Conservation (phyloP, 2,797 vertebrate genomes). For the Phaenicophaeus curvirostris region DNA sequence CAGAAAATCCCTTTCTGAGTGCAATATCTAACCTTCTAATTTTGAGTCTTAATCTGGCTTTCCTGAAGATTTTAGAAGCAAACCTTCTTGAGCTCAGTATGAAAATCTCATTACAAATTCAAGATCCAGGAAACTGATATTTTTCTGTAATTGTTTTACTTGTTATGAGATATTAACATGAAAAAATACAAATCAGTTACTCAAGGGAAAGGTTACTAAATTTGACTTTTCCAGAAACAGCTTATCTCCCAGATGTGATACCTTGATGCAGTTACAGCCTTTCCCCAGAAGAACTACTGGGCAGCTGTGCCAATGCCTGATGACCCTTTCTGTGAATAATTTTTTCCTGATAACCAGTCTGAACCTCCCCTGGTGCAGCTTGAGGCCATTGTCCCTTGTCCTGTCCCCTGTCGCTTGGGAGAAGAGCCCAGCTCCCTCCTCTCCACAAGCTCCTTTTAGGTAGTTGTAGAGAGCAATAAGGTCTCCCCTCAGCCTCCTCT, state of each 20-base stretch:
- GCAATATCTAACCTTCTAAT: neutral
- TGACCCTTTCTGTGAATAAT: too few species aligned
- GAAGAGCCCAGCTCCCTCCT: too few species aligned
- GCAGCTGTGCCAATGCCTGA: too few species aligned
- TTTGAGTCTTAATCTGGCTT: slow-evolving; percentile 25
- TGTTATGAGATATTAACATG: neutral
- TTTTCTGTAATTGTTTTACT: neutral
- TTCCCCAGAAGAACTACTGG: neutral
- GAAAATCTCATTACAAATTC: neutral
- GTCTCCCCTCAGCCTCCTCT: too few species aligned
- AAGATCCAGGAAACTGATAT: neutral
- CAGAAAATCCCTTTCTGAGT: slow-evolving; percentile 18
- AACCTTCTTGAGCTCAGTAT: neutral
- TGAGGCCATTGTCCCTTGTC: too few species aligned
- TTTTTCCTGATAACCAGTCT: too few species aligned
- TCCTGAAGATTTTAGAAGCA: slow-evolving; percentile 2
- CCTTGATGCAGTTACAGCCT: neutral
- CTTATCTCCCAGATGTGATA: neutral
- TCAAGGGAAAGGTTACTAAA: neutral
- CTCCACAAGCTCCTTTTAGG: too few species aligned
- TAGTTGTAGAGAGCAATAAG: too few species aligned
- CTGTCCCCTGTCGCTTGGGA: too few species aligned
- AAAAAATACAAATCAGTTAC: neutral
- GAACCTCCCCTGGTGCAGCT: too few species aligned
- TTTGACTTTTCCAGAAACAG: neutral